A percentile compares a stretch with the other conserved stretches of the same genome.
These are phyloP conservation scores for Chloropsis cyanopogon DNA, from an alignment of 2,113 vertebrate species.

Conservation along the genomic window DNA sequence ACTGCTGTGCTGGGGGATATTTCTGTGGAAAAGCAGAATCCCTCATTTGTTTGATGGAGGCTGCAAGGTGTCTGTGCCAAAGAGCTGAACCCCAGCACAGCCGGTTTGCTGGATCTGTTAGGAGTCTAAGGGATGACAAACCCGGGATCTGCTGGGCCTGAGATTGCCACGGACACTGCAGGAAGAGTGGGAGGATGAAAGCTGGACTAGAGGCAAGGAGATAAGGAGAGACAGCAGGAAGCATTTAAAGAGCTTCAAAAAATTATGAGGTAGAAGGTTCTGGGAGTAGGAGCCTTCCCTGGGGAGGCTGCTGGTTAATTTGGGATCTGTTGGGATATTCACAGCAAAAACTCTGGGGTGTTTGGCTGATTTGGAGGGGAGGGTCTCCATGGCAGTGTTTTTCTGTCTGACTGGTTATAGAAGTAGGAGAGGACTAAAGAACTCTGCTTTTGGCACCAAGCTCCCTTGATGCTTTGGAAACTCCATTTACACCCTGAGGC, in stretches of 20 bases:
- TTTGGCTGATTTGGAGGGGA: neutral
- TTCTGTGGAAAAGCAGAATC: neutral
- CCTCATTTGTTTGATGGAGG: neutral
- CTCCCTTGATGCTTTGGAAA: neutral
- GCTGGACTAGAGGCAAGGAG: neutral
- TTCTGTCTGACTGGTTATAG: neutral
- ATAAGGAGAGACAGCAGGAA: neutral
- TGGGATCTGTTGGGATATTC: neutral
- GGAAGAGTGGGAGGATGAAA: neutral
- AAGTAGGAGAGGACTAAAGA: neutral
- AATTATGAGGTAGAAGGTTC: neutral
- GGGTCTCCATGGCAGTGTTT: neutral
- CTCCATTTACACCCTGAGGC: neutral
- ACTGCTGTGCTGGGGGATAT: neutral
- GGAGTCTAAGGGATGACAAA: neutral
- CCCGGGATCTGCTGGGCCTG: neutral
- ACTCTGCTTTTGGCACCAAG: neutral
- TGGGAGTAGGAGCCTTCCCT: neutral
- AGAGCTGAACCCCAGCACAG: neutral
- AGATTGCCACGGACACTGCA: neutral
- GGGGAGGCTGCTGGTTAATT: neutral
- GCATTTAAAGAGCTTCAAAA: neutral
- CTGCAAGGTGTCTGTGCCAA: neutral
- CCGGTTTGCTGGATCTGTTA: neutral
- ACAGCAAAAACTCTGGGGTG: neutral